phyloP scores from a whole-genome alignment of 1,140 invertebrate genomes.

The Hycleus phaleratus region DNA sequence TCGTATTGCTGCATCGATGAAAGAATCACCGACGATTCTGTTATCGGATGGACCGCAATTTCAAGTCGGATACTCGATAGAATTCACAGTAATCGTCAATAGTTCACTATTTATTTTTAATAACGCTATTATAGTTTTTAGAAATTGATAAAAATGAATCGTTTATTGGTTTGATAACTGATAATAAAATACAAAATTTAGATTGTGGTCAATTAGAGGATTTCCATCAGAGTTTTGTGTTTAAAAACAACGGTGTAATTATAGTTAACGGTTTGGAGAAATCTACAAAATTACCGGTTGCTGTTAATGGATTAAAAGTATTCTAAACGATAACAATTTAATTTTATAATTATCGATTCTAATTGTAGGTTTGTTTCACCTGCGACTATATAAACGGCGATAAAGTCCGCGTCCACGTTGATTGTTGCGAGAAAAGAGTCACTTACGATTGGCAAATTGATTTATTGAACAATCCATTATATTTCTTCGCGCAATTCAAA shows the following conservation, averaged over 20 bases:
- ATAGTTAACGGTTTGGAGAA: conserved; percentile 30
- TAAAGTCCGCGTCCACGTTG: conserved; percentile 28
- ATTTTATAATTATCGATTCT: conserved; percentile 1
- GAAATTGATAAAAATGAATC: conserved; percentile 25
- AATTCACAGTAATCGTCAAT: conserved; percentile 30
- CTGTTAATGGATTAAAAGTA: conserved; percentile 30
- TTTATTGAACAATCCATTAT: conserved; percentile 10
- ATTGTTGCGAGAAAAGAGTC: conserved; percentile 29
- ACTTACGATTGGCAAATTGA: conserved; percentile 30
- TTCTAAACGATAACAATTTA: not conserved
- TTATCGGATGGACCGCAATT: conserved; percentile 27
- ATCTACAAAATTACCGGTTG: conserved; percentile 25
- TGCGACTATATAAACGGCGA: conserved; percentile 21
- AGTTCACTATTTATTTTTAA: not conserved
- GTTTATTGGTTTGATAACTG: conserved; percentile 19
- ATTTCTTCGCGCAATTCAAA: conserved; percentile 23
- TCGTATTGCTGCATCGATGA: conserved; percentile 21
- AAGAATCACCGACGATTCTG: conserved; percentile 9
- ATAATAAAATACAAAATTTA: conserved; percentile 1
- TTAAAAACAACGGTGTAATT: conserved; percentile 28
- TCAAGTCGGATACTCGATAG: conserved; percentile 26
- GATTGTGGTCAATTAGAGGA: not conserved
- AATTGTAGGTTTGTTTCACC: conserved; percentile 31
- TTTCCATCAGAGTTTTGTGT: conserved; percentile 15
- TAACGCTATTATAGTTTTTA: conserved; percentile 25